phyloP scores from a whole-genome alignment of 2,888 invertebrate species.

The Tridacna crocea region DNA sequence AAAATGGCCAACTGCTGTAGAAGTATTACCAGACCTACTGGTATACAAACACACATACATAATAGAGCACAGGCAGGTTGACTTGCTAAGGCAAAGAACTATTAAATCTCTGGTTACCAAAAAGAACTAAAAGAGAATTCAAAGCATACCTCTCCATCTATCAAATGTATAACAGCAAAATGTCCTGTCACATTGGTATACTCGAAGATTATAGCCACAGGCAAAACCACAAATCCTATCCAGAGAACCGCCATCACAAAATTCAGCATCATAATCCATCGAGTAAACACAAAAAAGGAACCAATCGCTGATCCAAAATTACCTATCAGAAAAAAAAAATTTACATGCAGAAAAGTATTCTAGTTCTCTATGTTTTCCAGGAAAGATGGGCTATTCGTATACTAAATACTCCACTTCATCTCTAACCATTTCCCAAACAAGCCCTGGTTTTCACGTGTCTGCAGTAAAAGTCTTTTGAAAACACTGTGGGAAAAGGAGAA shows the following conservation, averaged over 20 bases:
- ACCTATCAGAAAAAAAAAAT: constrained; percentile 50
- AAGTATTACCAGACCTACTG: background rate
- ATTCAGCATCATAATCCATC: constrained; percentile 72
- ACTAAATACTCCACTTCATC: too few relatives aligned
- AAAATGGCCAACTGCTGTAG: background rate
- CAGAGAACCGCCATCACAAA: constrained; percentile 65
- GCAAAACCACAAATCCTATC: constrained; percentile 67
- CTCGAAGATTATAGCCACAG: constrained; percentile 63
- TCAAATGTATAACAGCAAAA: constrained; percentile 64
- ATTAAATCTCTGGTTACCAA: too few relatives aligned
- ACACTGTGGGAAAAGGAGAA: constrained; percentile 8
- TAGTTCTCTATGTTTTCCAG: too few relatives aligned
- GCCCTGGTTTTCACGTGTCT: too few relatives aligned
- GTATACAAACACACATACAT: too few relatives aligned
- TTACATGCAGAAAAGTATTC: too few relatives aligned
- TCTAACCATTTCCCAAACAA: too few relatives aligned
- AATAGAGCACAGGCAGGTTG: too few relatives aligned
- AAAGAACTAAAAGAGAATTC: background rate
- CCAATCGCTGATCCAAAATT: constrained; percentile 76
- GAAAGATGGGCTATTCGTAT: too few relatives aligned
- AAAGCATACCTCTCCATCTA: constrained; percentile 70
- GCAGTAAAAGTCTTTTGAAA: background rate
- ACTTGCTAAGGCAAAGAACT: too few relatives aligned
- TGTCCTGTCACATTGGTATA: constrained; percentile 54
- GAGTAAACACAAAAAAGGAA: constrained; percentile 72